phyloP scores from a whole-genome alignment of 2,113 vertebrate genomes.

The Forbesichthys papilliferus region DNA sequence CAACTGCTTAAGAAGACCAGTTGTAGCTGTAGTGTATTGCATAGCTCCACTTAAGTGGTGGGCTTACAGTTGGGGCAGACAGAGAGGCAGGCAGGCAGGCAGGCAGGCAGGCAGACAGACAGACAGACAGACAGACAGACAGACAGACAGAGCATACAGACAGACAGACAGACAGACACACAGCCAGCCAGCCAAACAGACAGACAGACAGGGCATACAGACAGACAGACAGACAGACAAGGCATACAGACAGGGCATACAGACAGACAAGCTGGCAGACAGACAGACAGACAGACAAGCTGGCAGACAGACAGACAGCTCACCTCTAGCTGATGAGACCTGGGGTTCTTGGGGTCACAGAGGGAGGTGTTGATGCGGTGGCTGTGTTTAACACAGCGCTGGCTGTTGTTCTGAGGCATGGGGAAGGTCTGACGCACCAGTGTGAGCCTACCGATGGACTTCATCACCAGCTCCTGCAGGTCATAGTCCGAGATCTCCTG shows the following conservation, averaged over 20 bases:
- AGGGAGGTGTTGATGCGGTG: slow-evolving; percentile 95
- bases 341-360: slow-evolving; percentile 94
- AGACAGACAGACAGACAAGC: no score
- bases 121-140: neutral
- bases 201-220: neutral
- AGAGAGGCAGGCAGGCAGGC: neutral
- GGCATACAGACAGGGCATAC: no score
- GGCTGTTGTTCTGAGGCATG: slow-evolving; percentile 90
- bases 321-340: slow-evolving; percentile 94
- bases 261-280: no score
- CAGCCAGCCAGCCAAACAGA: neutral
- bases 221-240: neutral
- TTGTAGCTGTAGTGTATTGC: no score
- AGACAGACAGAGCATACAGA: no score
- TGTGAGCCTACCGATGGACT: slow-evolving; percentile 94
- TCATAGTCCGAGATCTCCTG: slow-evolving; percentile 95
- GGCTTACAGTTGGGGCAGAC: neutral
- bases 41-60: no score
- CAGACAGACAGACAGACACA: no score
- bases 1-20: no score
- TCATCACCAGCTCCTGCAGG: slow-evolving; percentile 94
- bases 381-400: slow-evolving; percentile 93
- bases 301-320: neutral
- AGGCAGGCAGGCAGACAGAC: neutral
- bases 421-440: slow-evolving; percentile 95